Evolutionary conservation across 2,888 invertebrate species (phyloP).

Genomic region (Gandaritis pyraliata): DNA sequence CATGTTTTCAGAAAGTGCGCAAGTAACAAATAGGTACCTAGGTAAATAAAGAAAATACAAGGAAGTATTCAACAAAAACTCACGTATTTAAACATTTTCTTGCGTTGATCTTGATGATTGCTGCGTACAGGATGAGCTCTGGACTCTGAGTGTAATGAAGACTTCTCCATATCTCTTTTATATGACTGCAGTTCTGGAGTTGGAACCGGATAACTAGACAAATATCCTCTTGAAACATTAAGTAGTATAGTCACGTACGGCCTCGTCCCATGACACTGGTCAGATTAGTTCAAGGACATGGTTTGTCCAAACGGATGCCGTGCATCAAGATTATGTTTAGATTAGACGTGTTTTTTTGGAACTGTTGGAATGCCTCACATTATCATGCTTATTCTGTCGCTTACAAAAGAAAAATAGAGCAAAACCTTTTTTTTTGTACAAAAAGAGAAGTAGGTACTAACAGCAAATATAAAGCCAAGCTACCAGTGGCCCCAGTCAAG

Average conservation of each 20-base stretch:
- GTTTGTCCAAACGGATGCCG: constrained; percentile 25
- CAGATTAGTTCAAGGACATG: constrained; percentile 58
- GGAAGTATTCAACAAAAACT: constrained; percentile 50
- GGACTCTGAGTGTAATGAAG: constrained; percentile 50
- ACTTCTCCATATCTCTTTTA: constrained; percentile 50
- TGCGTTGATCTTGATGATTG: constrained; percentile 40
- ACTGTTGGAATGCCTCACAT: not conserved
- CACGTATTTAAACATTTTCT: constrained; percentile 81
- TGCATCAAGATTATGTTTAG: constrained; percentile 1
- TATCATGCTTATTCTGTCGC: no score
- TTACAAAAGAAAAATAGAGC: no score
- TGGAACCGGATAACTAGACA: constrained; percentile 65
- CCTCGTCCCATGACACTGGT: constrained; percentile 62
- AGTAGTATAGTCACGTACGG: constrained; percentile 66
- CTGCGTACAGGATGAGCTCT: constrained; percentile 40
- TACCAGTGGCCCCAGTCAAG: no score
- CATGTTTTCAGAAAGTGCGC: no score
- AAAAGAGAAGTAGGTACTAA: no score
- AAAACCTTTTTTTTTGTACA: no score
- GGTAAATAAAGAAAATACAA: no score
- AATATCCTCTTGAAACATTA: constrained; percentile 70
- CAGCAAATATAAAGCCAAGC: no score
- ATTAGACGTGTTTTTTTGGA: not conserved
- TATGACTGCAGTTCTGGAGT: constrained; percentile 50
- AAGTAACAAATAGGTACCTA: no score